phyloP scores from a whole-genome alignment of 2,113 vertebrate species.

The Cyanoliseus patagonus region DNA sequence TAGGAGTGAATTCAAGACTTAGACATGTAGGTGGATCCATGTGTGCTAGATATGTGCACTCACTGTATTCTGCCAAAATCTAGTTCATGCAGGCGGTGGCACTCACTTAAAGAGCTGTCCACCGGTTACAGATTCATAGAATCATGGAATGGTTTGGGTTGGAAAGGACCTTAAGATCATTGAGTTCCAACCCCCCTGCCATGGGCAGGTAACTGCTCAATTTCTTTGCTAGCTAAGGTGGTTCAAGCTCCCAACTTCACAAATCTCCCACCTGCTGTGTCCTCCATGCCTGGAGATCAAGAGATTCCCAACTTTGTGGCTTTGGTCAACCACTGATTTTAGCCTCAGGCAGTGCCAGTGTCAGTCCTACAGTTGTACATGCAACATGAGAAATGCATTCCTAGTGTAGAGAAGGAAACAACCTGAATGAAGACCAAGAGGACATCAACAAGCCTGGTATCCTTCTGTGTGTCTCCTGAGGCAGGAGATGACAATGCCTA shows the following conservation, averaged over 20 bases:
- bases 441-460: not conserved
- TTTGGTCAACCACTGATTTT: not conserved
- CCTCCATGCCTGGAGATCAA: not conserved
- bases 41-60: not conserved
- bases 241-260: not conserved
- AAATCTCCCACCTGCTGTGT: not conserved
- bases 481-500: not conserved
- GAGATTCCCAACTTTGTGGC: not conserved
- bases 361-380: not conserved
- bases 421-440: not conserved
- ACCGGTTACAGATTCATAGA: not conserved
- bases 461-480: not conserved
- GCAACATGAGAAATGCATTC: not conserved
- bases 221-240: not conserved
- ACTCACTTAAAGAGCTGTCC: not conserved
- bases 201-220: not conserved
- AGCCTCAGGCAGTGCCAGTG: not conserved
- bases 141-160: not conserved
- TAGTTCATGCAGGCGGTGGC: not conserved
- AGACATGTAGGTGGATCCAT: not conserved
- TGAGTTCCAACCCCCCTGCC: no score
- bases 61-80: not conserved
- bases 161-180: not conserved
- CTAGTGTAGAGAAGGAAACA: not conserved
- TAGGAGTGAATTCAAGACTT: not conserved